Evolutionary conservation across 30 jellyfish, hydroid and myxozoan species (phyloP), one percentile per base, ranked within the genome.

Genomic region (Turritopsis rubra): DNA sequence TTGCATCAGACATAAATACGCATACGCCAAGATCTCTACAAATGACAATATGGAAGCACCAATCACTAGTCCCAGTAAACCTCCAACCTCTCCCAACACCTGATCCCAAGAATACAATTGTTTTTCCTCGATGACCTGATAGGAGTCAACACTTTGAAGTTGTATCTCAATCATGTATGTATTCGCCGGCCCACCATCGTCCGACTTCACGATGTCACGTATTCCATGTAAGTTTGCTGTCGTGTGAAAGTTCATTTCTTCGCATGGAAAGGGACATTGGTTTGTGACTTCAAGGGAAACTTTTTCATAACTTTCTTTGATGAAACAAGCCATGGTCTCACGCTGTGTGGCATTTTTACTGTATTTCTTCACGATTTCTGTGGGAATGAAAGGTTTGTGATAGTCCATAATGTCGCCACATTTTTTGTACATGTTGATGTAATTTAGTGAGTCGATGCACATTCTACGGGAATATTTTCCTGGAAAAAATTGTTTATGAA

Each of bases 331-430:
- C 65, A 18, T 21, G 24, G 54, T 21, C 21, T 82, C 60, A 16
- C 28, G 20, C 16, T 65, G 41, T 25, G 88, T 66, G 7, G 26
- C 83, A 60, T 60, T 60, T 54, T 53, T 71, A 26, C 41, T 66
- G 88, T 54, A 82, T 71, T 82, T 21, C 60, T 71, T 53, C 16
- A 66, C 18, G 72, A 82, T 71, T 28, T 82, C 88, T 13, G 24
- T 30, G 19, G 88, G 88, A 16, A 82, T 82, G 65, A 24, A 82
- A 17, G 65, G 86, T 18, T 71, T 28, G 19, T 21, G 52, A 28
- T 82, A 71, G 70, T 82, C 88, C 29, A 82, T 9, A 24, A 71
- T 71, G n/a, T 82, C 88, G 19, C 88, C 88, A 26, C 88, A 82
- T 21, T 82, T 71, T 82, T 60, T 82, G 68, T 24, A 82, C 88